Evolutionary conservation across 2,888 invertebrate genomes (phyloP).

Genomic region (Eutolmus rufibarbis): DNA sequence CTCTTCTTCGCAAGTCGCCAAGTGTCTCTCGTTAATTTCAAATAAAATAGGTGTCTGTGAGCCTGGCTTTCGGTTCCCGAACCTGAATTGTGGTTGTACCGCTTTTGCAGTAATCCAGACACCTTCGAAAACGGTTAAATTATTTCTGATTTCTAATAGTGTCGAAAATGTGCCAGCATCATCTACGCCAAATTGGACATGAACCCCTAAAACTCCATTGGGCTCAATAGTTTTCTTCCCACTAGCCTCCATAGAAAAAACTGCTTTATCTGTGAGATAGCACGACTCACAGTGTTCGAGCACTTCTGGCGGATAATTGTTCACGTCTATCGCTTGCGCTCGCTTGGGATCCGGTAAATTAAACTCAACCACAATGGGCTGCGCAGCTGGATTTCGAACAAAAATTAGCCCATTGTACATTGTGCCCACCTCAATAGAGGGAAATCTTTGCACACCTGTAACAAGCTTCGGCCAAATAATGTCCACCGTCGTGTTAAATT

Average conservation of each 20-base stretch:
- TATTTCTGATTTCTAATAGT: slow-evolving; percentile 74
- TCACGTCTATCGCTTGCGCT: slow-evolving; percentile 55
- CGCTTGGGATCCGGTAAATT: slow-evolving; percentile 56
- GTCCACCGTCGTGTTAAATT: slow-evolving; percentile 59
- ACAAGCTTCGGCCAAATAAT: slow-evolving; percentile 62
- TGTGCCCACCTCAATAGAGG: slow-evolving; percentile 59
- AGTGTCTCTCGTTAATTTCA: slow-evolving; percentile 71
- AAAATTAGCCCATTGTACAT: slow-evolving; percentile 56
- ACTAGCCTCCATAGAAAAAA: slow-evolving; percentile 55
- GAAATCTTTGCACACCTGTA: slow-evolving; percentile 54
- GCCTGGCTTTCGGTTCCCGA: slow-evolving; percentile 86
- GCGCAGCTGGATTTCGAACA: slow-evolving; percentile 58
- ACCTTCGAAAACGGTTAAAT: slow-evolving; percentile 89
- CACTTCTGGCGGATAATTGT: slow-evolving; percentile 59
- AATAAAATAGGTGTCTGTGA: slow-evolving; percentile 78
- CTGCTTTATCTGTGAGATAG: slow-evolving; percentile 57
- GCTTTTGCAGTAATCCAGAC: slow-evolving; percentile 84
- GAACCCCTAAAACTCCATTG: slow-evolving; percentile 54
- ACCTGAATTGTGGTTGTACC: slow-evolving; percentile 84
- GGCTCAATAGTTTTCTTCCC: slow-evolving; percentile 55
- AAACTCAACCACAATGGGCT: slow-evolving; percentile 57
- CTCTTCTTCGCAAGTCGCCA: slow-evolving; percentile 65
- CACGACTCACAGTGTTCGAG: slow-evolving; percentile 57
- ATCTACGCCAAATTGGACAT: slow-evolving; percentile 56
- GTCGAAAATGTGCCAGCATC: slow-evolving; percentile 58